phyloP scores from a whole-genome alignment of 2,888 invertebrate genomes.

The Beris morrisii region DNA sequence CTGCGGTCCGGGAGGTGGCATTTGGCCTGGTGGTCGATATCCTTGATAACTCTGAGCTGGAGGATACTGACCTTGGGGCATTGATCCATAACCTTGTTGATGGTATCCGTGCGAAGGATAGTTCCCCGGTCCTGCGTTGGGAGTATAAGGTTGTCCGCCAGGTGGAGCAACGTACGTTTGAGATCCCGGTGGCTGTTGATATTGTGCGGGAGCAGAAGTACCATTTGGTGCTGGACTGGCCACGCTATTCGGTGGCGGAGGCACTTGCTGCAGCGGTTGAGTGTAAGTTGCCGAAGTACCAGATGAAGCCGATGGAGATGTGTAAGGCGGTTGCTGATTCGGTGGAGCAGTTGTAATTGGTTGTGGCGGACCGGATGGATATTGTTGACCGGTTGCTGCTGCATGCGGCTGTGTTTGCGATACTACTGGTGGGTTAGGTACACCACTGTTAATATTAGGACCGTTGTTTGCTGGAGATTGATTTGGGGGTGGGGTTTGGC shows the following conservation, averaged over 20 bases:
- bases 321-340: slow-evolving; percentile 52
- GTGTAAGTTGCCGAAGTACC: slow-evolving; percentile 48
- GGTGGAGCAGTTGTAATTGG: slow-evolving; percentile 37
- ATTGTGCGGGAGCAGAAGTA: slow-evolving; percentile 54
- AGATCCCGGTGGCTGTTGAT: slow-evolving; percentile 51
- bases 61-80: slow-evolving; percentile 63
- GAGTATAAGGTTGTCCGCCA: slow-evolving; percentile 52
- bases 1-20: slow-evolving; percentile 63
- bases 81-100: slow-evolving; percentile 64
- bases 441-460: slow-evolving; percentile 28
- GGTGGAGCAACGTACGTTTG: slow-evolving; percentile 55
- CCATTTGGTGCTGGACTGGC: slow-evolving; percentile 50
- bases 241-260: slow-evolving; percentile 50
- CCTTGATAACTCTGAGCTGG: slow-evolving; percentile 68
- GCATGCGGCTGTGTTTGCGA: slow-evolving; percentile 47
- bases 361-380: slow-evolving; percentile 48
- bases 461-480: slow-evolving; percentile 27
- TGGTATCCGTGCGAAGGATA: slow-evolving; percentile 62
- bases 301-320: slow-evolving; percentile 49
- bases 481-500: slow-evolving; percentile 51
- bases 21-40: slow-evolving; percentile 64
- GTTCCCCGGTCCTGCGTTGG: slow-evolving; percentile 46
- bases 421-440: slow-evolving; percentile 39
- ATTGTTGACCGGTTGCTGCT: slow-evolving; percentile 43
- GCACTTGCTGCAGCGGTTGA: slow-evolving; percentile 49